These are phyloP conservation scores for Eristalis tenax DNA, from an alignment of 2,888 invertebrate genomes.

Conservation along the genomic window DNA sequence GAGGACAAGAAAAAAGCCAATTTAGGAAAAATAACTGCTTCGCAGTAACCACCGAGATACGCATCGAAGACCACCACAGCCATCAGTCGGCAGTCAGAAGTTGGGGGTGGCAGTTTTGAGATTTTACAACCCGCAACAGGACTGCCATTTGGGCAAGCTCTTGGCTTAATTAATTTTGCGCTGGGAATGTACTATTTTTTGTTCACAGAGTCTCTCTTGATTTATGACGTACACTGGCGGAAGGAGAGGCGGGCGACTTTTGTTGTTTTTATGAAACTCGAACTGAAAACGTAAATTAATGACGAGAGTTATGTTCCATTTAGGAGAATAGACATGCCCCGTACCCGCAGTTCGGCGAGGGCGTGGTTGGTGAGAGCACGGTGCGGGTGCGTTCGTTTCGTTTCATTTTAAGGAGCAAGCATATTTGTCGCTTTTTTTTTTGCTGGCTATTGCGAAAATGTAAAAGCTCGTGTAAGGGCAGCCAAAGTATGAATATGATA, in stretches of 20 bases:
- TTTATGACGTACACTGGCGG: constrained; percentile 9
- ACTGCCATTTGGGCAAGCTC: not conserved
- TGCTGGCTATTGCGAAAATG: not conserved
- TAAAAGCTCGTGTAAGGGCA: not conserved
- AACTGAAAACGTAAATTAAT: constrained; percentile 20
- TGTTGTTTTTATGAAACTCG: not conserved
- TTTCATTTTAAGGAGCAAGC: not conserved
- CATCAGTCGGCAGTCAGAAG: not conserved
- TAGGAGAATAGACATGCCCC: not conserved
- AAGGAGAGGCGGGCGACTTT: not conserved
- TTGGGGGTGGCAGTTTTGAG: constrained; percentile 2
- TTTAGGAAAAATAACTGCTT: not conserved
- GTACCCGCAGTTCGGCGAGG: not conserved
- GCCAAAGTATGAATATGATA: not conserved
- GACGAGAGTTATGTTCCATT: constrained; percentile 12
- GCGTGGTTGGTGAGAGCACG: not conserved
- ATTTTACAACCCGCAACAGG: constrained; percentile 15
- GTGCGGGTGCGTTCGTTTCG: not conserved
- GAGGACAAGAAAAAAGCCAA: not conserved
- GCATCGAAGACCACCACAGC: not conserved
- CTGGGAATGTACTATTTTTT: constrained; percentile 5
- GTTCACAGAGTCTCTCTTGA: not conserved
- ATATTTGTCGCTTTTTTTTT: not conserved
- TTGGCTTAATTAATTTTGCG: constrained; percentile 17
- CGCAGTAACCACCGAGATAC: not conserved